These are phyloP conservation scores for Cacatua alba DNA, from an alignment of 2,113 vertebrate species.

Conservation along the genomic window DNA sequence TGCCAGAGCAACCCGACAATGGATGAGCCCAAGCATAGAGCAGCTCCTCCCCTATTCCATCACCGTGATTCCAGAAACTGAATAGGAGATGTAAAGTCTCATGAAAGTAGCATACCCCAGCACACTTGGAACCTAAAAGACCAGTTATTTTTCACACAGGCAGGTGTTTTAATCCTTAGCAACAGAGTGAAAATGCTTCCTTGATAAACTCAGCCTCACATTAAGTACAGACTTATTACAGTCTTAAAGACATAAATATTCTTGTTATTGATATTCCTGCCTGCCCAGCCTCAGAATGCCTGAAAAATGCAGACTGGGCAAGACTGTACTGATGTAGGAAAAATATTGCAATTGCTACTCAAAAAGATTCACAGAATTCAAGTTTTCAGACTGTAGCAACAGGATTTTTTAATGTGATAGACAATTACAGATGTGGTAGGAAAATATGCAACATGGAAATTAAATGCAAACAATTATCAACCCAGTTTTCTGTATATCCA, in stretches of 20 bases:
- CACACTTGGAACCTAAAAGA: background rate
- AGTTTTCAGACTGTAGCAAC: background rate
- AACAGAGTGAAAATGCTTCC: background rate
- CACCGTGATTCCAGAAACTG: background rate
- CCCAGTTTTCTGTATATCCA: background rate
- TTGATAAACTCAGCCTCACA: background rate
- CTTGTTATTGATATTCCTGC: background rate
- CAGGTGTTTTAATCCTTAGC: background rate
- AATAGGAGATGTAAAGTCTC: background rate
- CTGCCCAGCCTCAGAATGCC: background rate
- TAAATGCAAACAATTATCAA: conserved; percentile 30
- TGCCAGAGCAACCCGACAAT: rapidly evolving
- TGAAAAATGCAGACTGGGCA: background rate
- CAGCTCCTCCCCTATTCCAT: background rate
- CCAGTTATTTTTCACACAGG: background rate
- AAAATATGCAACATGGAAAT: background rate
- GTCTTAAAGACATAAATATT: background rate
- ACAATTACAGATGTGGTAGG: background rate
- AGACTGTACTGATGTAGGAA: background rate
- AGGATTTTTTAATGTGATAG: background rate
- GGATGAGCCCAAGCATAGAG: background rate
- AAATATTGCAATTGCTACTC: background rate
- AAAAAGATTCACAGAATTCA: background rate
- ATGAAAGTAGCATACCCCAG: background rate
- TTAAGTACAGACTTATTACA: background rate